Evolutionary conservation across 2,888 invertebrate species (phyloP), one percentile per base, ranked within the genome.

Genomic region (Mactromeris polynyma): DNA sequence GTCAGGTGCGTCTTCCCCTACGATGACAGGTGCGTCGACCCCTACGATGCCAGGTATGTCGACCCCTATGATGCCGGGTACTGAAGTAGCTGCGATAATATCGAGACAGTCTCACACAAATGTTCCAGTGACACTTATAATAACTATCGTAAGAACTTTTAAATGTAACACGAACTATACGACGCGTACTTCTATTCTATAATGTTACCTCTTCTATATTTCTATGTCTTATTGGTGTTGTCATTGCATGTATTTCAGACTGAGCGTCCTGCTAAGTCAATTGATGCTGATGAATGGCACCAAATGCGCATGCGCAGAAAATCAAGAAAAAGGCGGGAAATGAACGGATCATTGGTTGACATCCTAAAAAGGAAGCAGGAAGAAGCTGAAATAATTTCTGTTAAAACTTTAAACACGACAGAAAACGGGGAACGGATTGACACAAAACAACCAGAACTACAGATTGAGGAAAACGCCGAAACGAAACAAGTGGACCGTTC

Each of bases 251-350:
- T 42, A 58, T 51, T 54, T 54, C 54, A 54, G 78, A 26, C 46
- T 36, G 51, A 77, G 21, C 26, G 9, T 7, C 38, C 14, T 36
- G 51, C 17, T 54, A 38, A 14, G 26, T 42, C 6, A 21, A 78
- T 89, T 2, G 91, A 89, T 54, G 89, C 89, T 7, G 91, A 91
- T 26, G 87, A 87, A 42, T 46, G 85, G 6, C 85, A 89, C 21
- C 85, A 64, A 40, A 77, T 54, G 69, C 91, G 89, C 83, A 89
- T 91, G 89, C 89, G 87, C 64, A 89, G 79, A 58, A 85, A 78
- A 40, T 83, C 87, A 36, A 88, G 73, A 26, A 86, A 87, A 40
- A 81, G 85, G 14, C 81, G 79, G n/a, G 87, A 90, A 36, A 82
- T 51, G 6, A 84, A 46, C 36, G 80, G 84, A 79, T 83, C 54